Evolutionary conservation across 2,113 vertebrate species (phyloP).

Genomic region (Riparia riparia): DNA sequence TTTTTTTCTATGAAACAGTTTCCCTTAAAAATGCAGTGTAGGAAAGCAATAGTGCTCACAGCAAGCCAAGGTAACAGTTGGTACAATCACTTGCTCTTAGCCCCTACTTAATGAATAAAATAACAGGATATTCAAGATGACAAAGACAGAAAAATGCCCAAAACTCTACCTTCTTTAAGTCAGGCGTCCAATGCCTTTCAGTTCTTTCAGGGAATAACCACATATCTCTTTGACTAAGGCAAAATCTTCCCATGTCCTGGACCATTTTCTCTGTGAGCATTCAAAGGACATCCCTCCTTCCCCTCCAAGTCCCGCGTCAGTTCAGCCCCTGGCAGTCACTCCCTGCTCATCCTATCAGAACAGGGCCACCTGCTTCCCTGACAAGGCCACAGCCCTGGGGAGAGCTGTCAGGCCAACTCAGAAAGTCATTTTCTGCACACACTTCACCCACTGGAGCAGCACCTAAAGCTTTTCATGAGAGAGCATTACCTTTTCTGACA

Average conservation of each 20-base stretch:
- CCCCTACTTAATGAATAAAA: not conserved
- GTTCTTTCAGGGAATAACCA: not conserved
- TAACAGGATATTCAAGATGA: not conserved
- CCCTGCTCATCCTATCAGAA: not conserved
- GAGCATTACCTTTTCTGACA: slow-evolving; percentile 92
- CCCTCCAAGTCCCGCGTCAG: not conserved
- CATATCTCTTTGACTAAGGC: not conserved
- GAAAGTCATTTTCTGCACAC: not conserved
- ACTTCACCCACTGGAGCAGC: not conserved
- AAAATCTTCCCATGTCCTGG: not conserved
- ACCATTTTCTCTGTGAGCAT: not conserved
- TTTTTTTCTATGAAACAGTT: not conserved
- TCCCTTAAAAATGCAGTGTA: not conserved
- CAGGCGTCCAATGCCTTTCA: not conserved
- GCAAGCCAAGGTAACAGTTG: not conserved
- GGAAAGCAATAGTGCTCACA: not conserved
- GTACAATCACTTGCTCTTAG: not conserved
- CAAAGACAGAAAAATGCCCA: not conserved
- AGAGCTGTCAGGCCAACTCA: not conserved
- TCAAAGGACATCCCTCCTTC: not conserved
- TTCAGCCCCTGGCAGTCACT: not conserved
- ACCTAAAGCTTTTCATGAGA: not conserved
- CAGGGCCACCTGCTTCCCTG: not conserved
- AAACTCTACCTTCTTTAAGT: not conserved
- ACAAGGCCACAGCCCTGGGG: not conserved